Percentiles rank a stretch among this genome's conserved stretches.
phyloP scores from a whole-genome alignment of 2,888 invertebrate genomes.

The Melanostoma scalare region DNA sequence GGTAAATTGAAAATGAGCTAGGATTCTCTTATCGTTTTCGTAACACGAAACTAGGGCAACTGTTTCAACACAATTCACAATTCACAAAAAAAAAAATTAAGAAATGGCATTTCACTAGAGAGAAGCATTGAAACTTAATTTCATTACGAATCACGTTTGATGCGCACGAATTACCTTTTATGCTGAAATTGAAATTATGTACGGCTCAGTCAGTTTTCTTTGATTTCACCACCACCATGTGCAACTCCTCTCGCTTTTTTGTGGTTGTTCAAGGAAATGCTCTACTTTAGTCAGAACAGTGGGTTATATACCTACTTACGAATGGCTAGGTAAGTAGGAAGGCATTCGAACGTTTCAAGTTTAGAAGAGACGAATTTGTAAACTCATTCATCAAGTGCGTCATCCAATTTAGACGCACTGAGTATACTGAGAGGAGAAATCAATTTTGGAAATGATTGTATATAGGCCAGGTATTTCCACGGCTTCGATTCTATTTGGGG shows the following conservation, averaged over 20 bases:
- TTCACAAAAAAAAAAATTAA: not conserved
- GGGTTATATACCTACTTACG: no score
- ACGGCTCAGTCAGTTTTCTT: slow-evolving; percentile 47
- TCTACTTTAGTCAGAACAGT: no score
- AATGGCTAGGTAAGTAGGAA: slow-evolving; percentile 5
- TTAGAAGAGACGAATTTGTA: slow-evolving; percentile 18
- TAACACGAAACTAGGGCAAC: not conserved
- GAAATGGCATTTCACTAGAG: not conserved
- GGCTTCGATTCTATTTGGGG: no score
- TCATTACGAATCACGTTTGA: slow-evolving; percentile 81
- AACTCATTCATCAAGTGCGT: slow-evolving; percentile 29
- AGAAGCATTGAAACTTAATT: slow-evolving; percentile 73
- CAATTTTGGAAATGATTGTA: no score
- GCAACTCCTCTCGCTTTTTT: not conserved
- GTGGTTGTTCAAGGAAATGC: no score
- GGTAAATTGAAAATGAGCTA: not conserved
- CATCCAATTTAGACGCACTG: slow-evolving; percentile 35
- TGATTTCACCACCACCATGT: slow-evolving; percentile 12
- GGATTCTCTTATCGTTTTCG: not conserved
- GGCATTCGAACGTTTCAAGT: not conserved
- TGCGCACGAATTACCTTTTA: slow-evolving; percentile 81
- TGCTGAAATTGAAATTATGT: slow-evolving; percentile 81
- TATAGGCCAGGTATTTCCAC: no score
- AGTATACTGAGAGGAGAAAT: not conserved
- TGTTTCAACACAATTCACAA: no score